phyloP scores from a whole-genome alignment of 2,113 vertebrate species.

The Callipepla squamata region DNA sequence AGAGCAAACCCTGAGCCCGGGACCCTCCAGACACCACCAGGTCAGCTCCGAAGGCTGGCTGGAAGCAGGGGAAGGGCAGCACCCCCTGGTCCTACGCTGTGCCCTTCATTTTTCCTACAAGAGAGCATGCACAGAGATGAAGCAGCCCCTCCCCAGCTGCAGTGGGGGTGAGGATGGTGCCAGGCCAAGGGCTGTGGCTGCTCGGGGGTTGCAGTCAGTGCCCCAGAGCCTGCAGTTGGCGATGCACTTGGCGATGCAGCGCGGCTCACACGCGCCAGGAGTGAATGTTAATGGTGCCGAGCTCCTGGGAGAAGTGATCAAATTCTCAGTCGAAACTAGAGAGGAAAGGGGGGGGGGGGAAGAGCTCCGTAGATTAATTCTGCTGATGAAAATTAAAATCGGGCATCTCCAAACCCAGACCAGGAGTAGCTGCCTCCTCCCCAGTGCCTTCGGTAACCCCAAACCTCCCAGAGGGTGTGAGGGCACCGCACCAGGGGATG shows the following conservation, averaged over 20 bases:
- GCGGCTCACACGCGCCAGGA: not conserved
- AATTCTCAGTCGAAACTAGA: not conserved
- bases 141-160: not conserved
- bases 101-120: not conserved
- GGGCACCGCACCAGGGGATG: not conserved
- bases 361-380: constrained; percentile 36
- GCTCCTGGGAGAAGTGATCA: constrained; percentile 57
- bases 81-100: not conserved
- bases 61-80: not conserved
- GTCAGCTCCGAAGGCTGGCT: not conserved
- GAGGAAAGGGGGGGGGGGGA: constrained; percentile 36
- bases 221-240: not conserved
- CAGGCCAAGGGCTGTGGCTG: not conserved
- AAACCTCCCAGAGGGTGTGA: not conserved
- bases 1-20: not conserved
- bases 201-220: not conserved
- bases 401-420: not conserved
- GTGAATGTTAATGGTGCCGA: constrained; percentile 48
- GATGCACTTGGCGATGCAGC: constrained; percentile 8
- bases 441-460: not conserved
- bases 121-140: not conserved
- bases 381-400: constrained; percentile 42
- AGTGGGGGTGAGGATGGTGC: not conserved
- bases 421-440: not conserved
- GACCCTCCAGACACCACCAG: not conserved